phyloP scores from a whole-genome alignment of 2,888 invertebrate genomes.

The Lithophane leautieri region DNA sequence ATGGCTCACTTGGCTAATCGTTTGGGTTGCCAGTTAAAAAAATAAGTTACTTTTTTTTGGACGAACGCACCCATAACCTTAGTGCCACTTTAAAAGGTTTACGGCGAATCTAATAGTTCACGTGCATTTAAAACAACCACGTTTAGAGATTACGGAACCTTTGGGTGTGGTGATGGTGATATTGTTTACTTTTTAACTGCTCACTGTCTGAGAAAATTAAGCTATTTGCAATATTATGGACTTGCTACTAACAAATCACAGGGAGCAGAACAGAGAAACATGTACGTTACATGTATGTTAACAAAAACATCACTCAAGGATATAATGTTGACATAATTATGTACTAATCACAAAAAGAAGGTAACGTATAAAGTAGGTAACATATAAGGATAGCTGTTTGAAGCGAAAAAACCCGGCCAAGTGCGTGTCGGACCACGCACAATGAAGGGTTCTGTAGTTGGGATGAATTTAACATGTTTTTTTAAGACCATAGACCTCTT shows the following conservation, averaged over 20 bases:
- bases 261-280: constrained; percentile 20
- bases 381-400: too few species aligned
- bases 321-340: background rate
- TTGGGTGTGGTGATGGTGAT: constrained; percentile 76
- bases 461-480: too few species aligned
- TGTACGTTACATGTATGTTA: constrained; percentile 27
- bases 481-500: too few species aligned
- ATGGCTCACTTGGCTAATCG: constrained; percentile 90
- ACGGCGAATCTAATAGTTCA: constrained; percentile 86
- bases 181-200: constrained; percentile 56
- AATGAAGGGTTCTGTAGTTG: too few species aligned
- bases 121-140: constrained; percentile 79
- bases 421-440: too few species aligned
- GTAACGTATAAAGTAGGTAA: too few species aligned
- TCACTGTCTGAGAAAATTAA: constrained; percentile 17
- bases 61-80: constrained; percentile 80
- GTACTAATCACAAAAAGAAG: background rate
- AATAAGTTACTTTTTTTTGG: constrained; percentile 77
- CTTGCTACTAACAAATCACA: constrained; percentile 14
- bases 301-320: constrained; percentile 11
- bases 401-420: background rate
- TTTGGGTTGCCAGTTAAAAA: constrained; percentile 79
- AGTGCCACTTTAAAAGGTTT: constrained; percentile 85
- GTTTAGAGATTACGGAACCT: constrained; percentile 77
- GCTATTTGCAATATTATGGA: constrained; percentile 45